Evolutionary conservation across 1,140 invertebrate species (phyloP).

Genomic region (Brachionus rotundiformis): DNA sequence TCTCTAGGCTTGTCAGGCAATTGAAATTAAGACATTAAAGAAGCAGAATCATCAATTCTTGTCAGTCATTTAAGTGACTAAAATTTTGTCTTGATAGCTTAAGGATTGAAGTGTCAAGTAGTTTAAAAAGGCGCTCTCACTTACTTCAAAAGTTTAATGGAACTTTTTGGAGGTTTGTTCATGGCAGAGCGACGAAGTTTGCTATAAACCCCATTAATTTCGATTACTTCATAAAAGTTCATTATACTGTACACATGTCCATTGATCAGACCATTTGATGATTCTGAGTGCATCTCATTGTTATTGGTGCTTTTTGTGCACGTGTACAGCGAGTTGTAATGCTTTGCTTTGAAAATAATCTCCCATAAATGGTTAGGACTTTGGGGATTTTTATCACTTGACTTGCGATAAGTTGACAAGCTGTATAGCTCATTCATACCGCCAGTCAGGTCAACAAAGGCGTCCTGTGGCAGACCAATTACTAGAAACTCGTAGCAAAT

Average conservation of each 20-base stretch:
- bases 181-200: background rate
- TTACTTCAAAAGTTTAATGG: conserved; percentile 54
- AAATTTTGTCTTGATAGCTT: too few relatives aligned
- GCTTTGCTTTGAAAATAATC: background rate
- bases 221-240: conserved; percentile 73
- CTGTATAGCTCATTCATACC: conserved; percentile 64
- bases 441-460: conserved; percentile 68
- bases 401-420: background rate
- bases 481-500: conserved; percentile 65
- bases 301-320: too few relatives aligned
- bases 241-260: conserved; percentile 68
- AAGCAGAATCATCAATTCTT: too few relatives aligned
- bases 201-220: background rate
- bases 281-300: too few relatives aligned
- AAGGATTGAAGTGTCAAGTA: too few relatives aligned
- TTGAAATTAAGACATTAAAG: too few relatives aligned
- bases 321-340: background rate
- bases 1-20: too few relatives aligned
- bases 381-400: conserved; percentile 67
- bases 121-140: too few relatives aligned
- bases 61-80: too few relatives aligned
- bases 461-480: conserved; percentile 66
- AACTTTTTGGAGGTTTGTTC: background rate
- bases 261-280: background rate
- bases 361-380: background rate